phyloP scores from a whole-genome alignment of 1,140 invertebrate species.

The Cotesia vestalis region DNA sequence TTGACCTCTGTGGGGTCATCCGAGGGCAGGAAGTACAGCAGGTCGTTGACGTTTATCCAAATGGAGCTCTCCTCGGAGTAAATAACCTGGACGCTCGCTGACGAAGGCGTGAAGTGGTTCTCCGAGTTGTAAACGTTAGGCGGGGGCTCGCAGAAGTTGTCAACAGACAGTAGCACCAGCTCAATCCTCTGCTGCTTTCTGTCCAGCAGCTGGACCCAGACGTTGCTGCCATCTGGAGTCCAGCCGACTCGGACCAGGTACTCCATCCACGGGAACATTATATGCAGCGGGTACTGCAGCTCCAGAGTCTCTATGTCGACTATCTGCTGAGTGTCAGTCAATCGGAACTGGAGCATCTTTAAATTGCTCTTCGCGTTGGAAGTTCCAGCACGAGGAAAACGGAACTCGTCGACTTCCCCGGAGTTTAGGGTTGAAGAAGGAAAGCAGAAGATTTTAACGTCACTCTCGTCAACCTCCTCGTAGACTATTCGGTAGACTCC shows the following conservation, averaged over 20 bases:
- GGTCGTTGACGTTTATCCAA: constrained; percentile 94
- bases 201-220: constrained; percentile 90
- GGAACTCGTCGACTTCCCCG: constrained; percentile 87
- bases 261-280: constrained; percentile 90
- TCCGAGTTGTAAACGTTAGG: constrained; percentile 67
- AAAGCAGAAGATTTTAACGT: constrained; percentile 91
- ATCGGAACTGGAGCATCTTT: constrained; percentile 86
- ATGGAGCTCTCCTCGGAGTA: constrained; percentile 77
- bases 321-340: constrained; percentile 74
- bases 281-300: constrained; percentile 76
- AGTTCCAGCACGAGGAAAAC: constrained; percentile 91
- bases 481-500: constrained; percentile 89
- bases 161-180: constrained; percentile 76
- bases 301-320: constrained; percentile 75
- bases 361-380: constrained; percentile 89
- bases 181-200: constrained; percentile 85
- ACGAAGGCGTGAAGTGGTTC: constrained; percentile 66
- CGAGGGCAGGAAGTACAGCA: constrained; percentile 83
- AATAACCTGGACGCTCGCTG: constrained; percentile 71
- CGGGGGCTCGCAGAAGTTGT: constrained; percentile 77
- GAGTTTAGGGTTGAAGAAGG: constrained; percentile 80
- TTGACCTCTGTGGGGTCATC: constrained; percentile 68
- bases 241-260: constrained; percentile 94
- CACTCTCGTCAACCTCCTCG: constrained; percentile 95
- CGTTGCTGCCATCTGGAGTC: constrained; percentile 88